Evolutionary conservation across 2,113 vertebrate species (phyloP).

Genomic region (Antigone vipio): DNA sequence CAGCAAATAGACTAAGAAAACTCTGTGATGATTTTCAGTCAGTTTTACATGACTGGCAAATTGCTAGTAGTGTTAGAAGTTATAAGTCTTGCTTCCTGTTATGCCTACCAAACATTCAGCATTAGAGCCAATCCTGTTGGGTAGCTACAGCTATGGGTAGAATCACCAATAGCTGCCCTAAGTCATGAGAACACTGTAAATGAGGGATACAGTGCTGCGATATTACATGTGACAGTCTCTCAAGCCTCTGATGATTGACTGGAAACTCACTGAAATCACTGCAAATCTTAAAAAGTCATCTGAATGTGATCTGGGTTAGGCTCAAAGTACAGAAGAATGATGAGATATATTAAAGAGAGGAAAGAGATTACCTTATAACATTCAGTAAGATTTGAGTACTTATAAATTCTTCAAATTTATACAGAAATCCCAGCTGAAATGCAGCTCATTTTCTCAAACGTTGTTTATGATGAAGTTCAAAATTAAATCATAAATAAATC

Average conservation of each 20-base stretch:
- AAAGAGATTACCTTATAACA: neutral
- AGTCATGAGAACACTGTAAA: neutral
- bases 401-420: neutral
- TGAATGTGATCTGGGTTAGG: neutral
- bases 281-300: neutral
- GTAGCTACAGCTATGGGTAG: neutral
- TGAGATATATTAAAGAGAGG: neutral
- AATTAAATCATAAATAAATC: neutral
- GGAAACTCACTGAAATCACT: neutral
- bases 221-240: too few relatives aligned
- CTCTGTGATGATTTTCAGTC: neutral
- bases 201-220: neutral
- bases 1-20: neutral
- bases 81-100: neutral
- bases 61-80: neutral
- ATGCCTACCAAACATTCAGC: neutral
- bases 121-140: neutral
- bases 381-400: neutral
- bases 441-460: neutral
- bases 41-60: neutral
- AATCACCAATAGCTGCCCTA: neutral
- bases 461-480: neutral
- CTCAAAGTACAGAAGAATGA: neutral
- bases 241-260: neutral
- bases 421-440: neutral